A percentile compares a stretch with the other conserved stretches of the same genome.
These are phyloP conservation scores for Salminus brasiliensis DNA, from an alignment of 2,113 vertebrate genomes.

Conservation along the genomic window DNA sequence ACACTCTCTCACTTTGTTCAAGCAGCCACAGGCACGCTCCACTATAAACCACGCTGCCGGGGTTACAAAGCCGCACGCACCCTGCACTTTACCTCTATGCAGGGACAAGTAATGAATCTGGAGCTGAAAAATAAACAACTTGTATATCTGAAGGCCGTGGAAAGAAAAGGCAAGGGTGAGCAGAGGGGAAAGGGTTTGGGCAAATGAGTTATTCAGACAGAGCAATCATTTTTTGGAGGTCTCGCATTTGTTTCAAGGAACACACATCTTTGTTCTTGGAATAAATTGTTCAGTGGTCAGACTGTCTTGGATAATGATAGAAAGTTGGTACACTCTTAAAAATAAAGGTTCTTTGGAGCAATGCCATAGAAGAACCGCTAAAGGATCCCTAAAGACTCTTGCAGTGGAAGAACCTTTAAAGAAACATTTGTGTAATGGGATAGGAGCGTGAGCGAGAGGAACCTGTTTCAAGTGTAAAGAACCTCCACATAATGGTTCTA, in stretches of 20 bases:
- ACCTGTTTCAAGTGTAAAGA: neutral
- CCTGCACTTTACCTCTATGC: slow-evolving; percentile 34
- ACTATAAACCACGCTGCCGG: slow-evolving; percentile 48
- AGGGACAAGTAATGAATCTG: slow-evolving; percentile 45
- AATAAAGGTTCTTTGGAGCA: neutral
- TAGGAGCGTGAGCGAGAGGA: too few species aligned
- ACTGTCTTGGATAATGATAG: slow-evolving; percentile 6
- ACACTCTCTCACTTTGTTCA: slow-evolving; percentile 39
- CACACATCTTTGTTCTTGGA: neutral
- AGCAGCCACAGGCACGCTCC: slow-evolving; percentile 41
- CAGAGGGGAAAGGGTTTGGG: neutral
- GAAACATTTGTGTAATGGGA: too few species aligned
- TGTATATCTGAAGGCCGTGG: slow-evolving; percentile 17
- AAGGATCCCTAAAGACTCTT: neutral
- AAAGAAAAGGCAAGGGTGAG: neutral
- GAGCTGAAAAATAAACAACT: slow-evolving; percentile 39
- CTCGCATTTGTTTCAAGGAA: neutral
- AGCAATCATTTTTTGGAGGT: slow-evolving; percentile 21
- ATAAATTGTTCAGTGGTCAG: slow-evolving; percentile 1
- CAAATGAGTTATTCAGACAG: slow-evolving; percentile 4
- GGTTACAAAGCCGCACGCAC: slow-evolving; percentile 39
- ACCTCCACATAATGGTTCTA: neutral
- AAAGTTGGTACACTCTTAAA: slow-evolving; percentile 11
- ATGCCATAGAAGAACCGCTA: neutral
- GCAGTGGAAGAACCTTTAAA: neutral